phyloP scores from a whole-genome alignment of 2,797 vertebrate species.

The Phrynocephalus vlangalii region DNA sequence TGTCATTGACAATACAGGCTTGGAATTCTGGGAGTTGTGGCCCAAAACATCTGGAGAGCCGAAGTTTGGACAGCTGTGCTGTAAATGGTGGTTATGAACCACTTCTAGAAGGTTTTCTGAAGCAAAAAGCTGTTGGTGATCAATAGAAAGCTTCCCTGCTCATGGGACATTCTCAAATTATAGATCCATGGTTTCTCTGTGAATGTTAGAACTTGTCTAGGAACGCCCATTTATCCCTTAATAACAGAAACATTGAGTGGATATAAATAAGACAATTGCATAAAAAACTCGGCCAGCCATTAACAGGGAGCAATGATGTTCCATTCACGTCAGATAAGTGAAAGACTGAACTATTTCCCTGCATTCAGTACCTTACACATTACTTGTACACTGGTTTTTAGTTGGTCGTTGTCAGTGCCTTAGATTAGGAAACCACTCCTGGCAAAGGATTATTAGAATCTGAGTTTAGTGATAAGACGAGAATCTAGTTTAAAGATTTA shows the following conservation, averaged over 20 bases:
- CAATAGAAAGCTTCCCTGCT: slow-evolving; percentile 21
- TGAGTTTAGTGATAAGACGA: background rate
- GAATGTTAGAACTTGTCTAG: background rate
- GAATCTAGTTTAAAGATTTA: background rate
- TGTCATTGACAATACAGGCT: no score
- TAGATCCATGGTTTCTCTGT: background rate
- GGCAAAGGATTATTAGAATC: background rate
- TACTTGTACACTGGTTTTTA: background rate
- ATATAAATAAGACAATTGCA: background rate
- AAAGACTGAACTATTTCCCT: no score
- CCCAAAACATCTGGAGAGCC: no score
- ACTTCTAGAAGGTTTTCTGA: background rate
- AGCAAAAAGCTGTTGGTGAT: slow-evolving; percentile 43
- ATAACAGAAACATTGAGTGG: background rate
- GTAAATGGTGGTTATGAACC: background rate
- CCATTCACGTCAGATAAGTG: no score
- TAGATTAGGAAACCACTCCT: no score
- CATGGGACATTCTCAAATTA: no score
- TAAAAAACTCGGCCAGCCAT: background rate
- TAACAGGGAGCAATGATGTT: background rate
- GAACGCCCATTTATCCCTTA: background rate
- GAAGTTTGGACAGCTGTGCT: background rate
- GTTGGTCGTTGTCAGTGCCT: background rate
- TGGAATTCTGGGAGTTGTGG: no score
- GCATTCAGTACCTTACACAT: background rate